A percentile compares a stretch with the other conserved stretches of the same genome.
These are phyloP conservation scores for Piprites chloris DNA, from an alignment of 2,113 vertebrate genomes.

Conservation along the genomic window DNA sequence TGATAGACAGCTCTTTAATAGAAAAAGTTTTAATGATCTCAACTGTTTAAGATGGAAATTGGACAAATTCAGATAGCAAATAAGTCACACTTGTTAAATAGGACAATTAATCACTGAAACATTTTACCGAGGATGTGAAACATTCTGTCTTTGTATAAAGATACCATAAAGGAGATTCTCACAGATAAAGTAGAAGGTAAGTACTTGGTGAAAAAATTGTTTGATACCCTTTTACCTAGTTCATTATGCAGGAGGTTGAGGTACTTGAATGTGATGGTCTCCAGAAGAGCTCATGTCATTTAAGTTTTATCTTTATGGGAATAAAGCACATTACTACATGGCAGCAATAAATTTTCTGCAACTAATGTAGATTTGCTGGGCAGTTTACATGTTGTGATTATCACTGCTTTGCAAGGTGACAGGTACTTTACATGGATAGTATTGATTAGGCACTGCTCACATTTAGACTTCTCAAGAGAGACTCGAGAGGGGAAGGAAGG, in stretches of 20 bases:
- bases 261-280: not conserved
- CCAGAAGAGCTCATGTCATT: not conserved
- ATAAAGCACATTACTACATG: not conserved
- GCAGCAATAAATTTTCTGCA: not conserved
- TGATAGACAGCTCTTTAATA: not conserved
- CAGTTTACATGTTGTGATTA: not conserved
- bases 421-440: not conserved
- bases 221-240: not conserved
- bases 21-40: not conserved
- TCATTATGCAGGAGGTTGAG: not conserved
- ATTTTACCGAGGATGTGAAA: not conserved
- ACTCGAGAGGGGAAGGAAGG: not conserved
- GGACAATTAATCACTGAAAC: constrained; percentile 1
- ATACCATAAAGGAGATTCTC: not conserved
- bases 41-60: not conserved
- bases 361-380: not conserved
- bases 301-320: not conserved
- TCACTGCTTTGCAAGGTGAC: not conserved
- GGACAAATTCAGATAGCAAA: not conserved
- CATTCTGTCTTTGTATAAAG: not conserved
- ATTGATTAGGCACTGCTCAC: not conserved
- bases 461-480: not conserved
- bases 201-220: not conserved
- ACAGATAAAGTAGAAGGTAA: not conserved
- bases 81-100: not conserved